Conservation (phyloP, 2,888 invertebrate species). For the Euzophera pinguis region DNA sequence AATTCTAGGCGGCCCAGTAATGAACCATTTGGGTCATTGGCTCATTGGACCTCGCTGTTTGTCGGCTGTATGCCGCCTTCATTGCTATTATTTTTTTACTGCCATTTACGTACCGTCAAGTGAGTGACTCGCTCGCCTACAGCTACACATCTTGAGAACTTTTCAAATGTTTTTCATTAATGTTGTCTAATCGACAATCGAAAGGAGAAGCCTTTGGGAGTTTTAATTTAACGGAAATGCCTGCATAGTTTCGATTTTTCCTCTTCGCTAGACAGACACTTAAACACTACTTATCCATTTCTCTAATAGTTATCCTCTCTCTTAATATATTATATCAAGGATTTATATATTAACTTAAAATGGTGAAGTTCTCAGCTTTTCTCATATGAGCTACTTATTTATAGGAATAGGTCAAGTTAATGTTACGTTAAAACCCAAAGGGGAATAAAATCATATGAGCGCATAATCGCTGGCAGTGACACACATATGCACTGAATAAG, state of each 20-base stretch:
- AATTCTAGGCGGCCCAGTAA: slow-evolving; percentile 63
- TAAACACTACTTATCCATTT: neutral
- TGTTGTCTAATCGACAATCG: slow-evolving; percentile 35
- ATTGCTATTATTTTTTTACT: slow-evolving; percentile 61
- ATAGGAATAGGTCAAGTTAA: slow-evolving; percentile 35
- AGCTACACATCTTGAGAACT: slow-evolving; percentile 35
- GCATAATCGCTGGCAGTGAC: slow-evolving; percentile 67
- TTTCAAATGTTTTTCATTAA: slow-evolving; percentile 23
- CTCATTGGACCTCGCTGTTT: slow-evolving; percentile 77
- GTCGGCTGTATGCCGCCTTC: slow-evolving; percentile 54
- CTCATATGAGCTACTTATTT: no score
- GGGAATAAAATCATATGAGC: slow-evolving; percentile 53
- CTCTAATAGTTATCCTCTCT: no score
- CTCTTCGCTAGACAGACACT: neutral
- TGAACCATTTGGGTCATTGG: slow-evolving; percentile 77
- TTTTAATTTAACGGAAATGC: no score
- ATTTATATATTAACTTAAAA: no score
- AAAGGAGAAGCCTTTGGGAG: no score
- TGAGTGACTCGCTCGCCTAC: slow-evolving; percentile 57
- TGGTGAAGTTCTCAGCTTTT: no score
- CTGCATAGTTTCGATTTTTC: neutral
- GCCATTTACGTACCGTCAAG: slow-evolving; percentile 55
- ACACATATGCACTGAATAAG: slow-evolving; percentile 56
- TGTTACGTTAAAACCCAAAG: slow-evolving; percentile 40
- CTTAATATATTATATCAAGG: no score